Conservation (phyloP, 2,888 invertebrate genomes). For the Lasioglossum lativentre region DNA sequence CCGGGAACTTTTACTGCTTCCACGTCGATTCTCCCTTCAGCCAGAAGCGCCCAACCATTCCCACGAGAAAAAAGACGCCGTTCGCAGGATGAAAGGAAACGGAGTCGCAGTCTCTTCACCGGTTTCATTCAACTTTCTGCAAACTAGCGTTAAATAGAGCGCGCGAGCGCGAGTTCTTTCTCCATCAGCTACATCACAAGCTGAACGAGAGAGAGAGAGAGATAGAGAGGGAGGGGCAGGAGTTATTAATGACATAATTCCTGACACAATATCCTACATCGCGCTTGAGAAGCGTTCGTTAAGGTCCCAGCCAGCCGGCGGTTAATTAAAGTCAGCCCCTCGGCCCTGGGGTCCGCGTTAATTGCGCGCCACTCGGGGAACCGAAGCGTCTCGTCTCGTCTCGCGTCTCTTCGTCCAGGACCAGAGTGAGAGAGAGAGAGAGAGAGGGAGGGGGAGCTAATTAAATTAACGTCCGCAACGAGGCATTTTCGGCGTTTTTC, state of each 20-base stretch:
- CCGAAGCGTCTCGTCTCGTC: slow-evolving; percentile 29
- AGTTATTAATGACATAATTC: slow-evolving; percentile 61
- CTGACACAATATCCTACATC: slow-evolving; percentile 61
- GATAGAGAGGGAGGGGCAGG: neutral
- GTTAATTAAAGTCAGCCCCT: slow-evolving; percentile 66
- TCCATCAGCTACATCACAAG: neutral
- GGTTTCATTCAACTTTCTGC: slow-evolving; percentile 18
- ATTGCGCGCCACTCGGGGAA: slow-evolving; percentile 61
- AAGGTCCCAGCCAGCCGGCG: slow-evolving; percentile 40
- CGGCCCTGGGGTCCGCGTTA: slow-evolving; percentile 52
- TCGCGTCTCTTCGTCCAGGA: neutral
- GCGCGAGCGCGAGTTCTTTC: neutral
- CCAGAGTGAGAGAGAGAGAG: neutral
- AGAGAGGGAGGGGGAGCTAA: slow-evolving; percentile 35
- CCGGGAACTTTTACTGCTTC: neutral
- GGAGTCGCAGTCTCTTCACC: neutral
- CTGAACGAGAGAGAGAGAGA: neutral
- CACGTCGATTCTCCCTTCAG: neutral
- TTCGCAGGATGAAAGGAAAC: neutral
- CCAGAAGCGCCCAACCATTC: neutral
- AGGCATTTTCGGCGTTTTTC: slow-evolving; percentile 21
- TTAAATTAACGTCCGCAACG: slow-evolving; percentile 60
- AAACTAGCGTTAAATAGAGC: neutral
- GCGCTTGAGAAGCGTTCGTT: slow-evolving; percentile 42
- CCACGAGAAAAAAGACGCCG: neutral